Evolutionary conservation across 1,140 invertebrate species (phyloP), one percentile per base, ranked within the genome.

Genomic region (Thaumetopoea pityocampa): DNA sequence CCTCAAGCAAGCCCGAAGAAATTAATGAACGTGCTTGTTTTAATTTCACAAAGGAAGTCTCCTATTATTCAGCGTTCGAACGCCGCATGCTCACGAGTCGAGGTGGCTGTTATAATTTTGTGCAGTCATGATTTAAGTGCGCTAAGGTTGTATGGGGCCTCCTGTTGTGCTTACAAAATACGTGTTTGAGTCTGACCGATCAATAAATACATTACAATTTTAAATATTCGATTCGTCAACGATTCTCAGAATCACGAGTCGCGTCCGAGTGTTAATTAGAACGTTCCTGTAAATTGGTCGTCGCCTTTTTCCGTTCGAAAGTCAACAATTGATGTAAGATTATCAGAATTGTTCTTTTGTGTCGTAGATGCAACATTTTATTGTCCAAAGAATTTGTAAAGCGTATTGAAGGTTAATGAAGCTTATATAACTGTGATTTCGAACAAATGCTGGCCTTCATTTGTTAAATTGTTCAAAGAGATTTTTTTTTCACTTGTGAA

Each of bases 141-240:
- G 29, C 27, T 49, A 36, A 42, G 16, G 32, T 11, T 36, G 23
- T 34, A 15, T 24, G 22, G 5, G 38, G 18, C 44, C 50, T 42
- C 50, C 50, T 38, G 38, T 33, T 23, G 44, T 14, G 50, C 14
- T 6, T 35, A 43, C 37, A 46, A 52, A 46, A 34, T 36, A 23
- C 29, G 32, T 20, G 24, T 40, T 41, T 20, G 23, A 14, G 20
- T 45, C 15, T 33, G 34, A 34, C 23, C 37, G 37, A 41, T 41
- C 28, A 28, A 41, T 30, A 18, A 29, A 38, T 30, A 27, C 30
- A 30, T 41, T 32, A 32, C 8, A 29, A 22, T 29, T 38, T 41
- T 41, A 24, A 23, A n/a, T n/a, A n/a, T n/a, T n/a, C n/a, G 30
- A 16, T 23, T 30, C n/a, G 12, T 22, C 27, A 16, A 30, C 4